Evolutionary conservation across 2,888 invertebrate genomes (phyloP).

Genomic region (Machimus rusticus): DNA sequence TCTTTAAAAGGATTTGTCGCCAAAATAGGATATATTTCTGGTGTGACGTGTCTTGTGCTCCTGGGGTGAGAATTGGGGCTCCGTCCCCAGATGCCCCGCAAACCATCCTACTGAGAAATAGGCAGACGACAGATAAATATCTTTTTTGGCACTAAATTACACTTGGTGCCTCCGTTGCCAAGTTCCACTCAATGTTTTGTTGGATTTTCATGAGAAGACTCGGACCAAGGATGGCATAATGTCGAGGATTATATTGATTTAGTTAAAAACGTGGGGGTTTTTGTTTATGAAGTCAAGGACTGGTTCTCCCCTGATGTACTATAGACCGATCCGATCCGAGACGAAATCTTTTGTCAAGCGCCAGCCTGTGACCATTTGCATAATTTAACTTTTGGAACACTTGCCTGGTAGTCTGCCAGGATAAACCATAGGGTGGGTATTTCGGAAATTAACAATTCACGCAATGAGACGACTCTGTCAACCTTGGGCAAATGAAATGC

Average conservation of each 20-base stretch:
- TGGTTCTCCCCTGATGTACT: background rate
- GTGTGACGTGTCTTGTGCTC: background rate
- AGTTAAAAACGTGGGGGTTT: background rate
- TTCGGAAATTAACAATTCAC: background rate
- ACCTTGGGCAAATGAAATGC: background rate
- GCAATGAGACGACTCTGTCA: background rate
- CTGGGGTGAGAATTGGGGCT: background rate
- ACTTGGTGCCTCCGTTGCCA: background rate
- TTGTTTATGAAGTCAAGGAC: conserved; percentile 27
- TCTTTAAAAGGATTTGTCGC: conserved; percentile 15
- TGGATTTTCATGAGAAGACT: background rate
- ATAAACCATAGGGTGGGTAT: background rate
- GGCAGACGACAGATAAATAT: conserved; percentile 27
- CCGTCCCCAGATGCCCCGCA: background rate
- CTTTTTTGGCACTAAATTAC: conserved; percentile 31
- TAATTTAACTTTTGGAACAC: background rate
- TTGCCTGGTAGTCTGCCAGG: background rate
- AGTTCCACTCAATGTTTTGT: background rate
- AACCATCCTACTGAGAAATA: background rate
- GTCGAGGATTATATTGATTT: conserved; percentile 12
- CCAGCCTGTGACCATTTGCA: background rate
- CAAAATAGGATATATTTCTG: background rate
- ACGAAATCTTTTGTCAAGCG: background rate
- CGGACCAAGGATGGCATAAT: background rate
- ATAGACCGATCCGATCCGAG: background rate